Base-by-base conservation (phyloP, 2,888 invertebrate genomes). In the Dusona sp. region DNA sequence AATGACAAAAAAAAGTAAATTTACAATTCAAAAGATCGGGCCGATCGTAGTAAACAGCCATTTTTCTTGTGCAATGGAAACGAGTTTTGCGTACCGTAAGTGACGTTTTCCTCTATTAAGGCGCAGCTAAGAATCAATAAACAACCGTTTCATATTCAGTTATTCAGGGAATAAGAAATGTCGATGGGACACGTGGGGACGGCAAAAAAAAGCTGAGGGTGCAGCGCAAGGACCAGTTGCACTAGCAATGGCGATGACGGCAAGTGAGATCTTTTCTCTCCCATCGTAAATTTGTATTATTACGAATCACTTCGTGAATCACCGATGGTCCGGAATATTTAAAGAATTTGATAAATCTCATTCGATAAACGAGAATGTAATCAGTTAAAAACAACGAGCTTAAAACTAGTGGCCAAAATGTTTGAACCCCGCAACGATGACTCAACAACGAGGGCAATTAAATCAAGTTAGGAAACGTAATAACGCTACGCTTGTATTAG, bases 101-200 rank as follows among this genome's bases (percentile, higher is more conserved):
- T 11, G 36, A 54, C 73, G 33, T 51, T 72, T 72, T 72, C 72
- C 36, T 54, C 36, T 22, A n/a, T 19, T 48, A 77, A 80, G 84
- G 84, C 80, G 80, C 84, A 84, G 80, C 74, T 16, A n/a, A 7
- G 54, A 84, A 65, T 75, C 70, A 64, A 67, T 48, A 75, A 72
- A 84, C 85, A 72, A 77, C 81, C 73, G 67, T 75, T 78, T 79
- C 80, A 45, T 42, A 74, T 74, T 61, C 57, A 38, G 36, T 19
- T 85, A 85, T 85, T 86, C 75, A 79, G 74, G 48, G 87, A 86
- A 92, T 90, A 90, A 91, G 83, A 88, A 89, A 89, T 88, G 87
- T 88, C 89, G 89, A 88, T 45, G 64, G 22, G 75, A 75, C 42
- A 74, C 79, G 74, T 83, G 61, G 74, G 83, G 74, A 79, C 67